A percentile compares a stretch with the other conserved stretches of the same genome.
Evolutionary conservation across 2,113 vertebrate genomes (phyloP).

Genomic region (Passerina amoena): DNA sequence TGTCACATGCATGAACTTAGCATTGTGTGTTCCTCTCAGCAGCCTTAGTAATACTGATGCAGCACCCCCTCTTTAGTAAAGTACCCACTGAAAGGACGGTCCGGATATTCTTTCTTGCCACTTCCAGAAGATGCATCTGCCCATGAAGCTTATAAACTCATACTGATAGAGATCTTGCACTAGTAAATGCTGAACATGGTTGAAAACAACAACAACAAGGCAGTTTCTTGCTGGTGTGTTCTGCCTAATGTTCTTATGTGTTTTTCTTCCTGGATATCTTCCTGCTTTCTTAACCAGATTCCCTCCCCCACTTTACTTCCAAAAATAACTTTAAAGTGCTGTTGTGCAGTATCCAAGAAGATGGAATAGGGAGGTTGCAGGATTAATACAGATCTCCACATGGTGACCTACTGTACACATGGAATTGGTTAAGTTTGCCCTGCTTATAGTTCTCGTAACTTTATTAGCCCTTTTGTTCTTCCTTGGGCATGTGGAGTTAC

Average conservation of each 20-base stretch:
- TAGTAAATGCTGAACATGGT: not conserved
- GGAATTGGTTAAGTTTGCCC: conserved; percentile 20
- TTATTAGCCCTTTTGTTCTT: conserved; percentile 25
- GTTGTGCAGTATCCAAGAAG: conserved; percentile 24
- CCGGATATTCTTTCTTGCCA: not conserved
- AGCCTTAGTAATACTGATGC: not conserved
- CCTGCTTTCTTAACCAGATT: conserved; percentile 10
- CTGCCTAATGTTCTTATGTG: not conserved
- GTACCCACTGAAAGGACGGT: not conserved
- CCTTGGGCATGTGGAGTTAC: not conserved
- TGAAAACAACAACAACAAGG: not conserved
- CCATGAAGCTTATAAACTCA: not conserved
- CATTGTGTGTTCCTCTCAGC: not conserved
- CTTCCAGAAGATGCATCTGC: not conserved
- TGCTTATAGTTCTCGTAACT: not conserved
- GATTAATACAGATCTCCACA: conserved; percentile 43
- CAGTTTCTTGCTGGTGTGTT: not conserved
- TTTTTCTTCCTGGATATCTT: conserved; percentile 19
- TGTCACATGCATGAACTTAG: not conserved
- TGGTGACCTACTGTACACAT: conserved; percentile 26
- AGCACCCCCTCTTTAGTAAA: not conserved
- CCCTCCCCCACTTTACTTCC: conserved; percentile 35
- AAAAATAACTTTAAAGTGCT: conserved; percentile 39
- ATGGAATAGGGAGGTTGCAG: not conserved
- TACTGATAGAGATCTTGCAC: not conserved